Evolutionary conservation across 2,113 vertebrate genomes (phyloP), one percentile per base, ranked within the genome.

Genomic region (Dasyornis broadbenti): DNA sequence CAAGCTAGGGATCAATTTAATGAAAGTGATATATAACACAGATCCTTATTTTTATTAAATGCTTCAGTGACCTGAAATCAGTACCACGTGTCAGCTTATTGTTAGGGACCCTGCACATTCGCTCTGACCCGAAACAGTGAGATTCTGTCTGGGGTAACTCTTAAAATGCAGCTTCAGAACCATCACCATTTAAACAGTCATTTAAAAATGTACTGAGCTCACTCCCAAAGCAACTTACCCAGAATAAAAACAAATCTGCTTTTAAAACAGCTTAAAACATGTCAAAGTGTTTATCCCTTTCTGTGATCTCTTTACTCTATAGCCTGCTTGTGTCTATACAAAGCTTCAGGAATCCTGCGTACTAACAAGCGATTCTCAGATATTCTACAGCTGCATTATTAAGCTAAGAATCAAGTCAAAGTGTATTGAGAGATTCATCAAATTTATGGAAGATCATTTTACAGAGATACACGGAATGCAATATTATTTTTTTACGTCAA

Each of bases 191-290:
- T 86, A 82, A 71, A 49, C 69, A 94, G 52, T 54, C 23, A 71
- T 92, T 94, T 84, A 44, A 73, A 90, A 90, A 86, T 24, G 44
- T 39, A 71, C 63, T 17, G 40, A 83, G 56, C 89, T 93, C 0
- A 0, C 39, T 93, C 61, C 49, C 49, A 94, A 92, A 95, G 68
- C 80, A 82, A 95, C 93, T 76, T 83, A 91, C 12, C 52, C 84
- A 86, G 94, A 94, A 96, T 83, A 96, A 96, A 94, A 88, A 26
- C 53, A 91, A 92, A 97, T 91, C 90, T 83, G 82, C 86, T 92
- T 95, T 97, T 68, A 54, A 42, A 92, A 81, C 79, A 50, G 89
- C 94, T 95, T 96, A 94, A 86, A 96, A 90, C 61, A 85, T 53
- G 52, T 65, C 59, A 7, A 92, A 86, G 59, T 86, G 54, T 95